These are phyloP conservation scores for Odontomachus brunneus DNA, from an alignment of 1,140 invertebrate genomes.

Conservation along the genomic window DNA sequence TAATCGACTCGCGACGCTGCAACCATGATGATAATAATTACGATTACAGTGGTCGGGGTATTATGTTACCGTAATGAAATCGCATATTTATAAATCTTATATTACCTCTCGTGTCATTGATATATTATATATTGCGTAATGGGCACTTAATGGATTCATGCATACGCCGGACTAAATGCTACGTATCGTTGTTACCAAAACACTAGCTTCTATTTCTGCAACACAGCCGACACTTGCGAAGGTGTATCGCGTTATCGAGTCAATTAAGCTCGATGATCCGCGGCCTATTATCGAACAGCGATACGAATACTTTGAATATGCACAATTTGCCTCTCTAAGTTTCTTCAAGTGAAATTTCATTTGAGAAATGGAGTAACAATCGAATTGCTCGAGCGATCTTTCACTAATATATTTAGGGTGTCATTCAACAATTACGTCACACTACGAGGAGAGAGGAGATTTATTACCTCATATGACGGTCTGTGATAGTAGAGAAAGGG, in stretches of 20 bases:
- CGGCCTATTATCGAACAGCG: neutral
- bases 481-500: too few species aligned
- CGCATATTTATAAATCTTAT: constrained; percentile 48
- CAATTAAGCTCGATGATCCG: neutral
- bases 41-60: constrained; percentile 3
- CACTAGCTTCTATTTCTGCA: neutral
- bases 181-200: neutral
- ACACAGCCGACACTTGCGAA: neutral
- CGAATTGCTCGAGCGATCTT: too few species aligned
- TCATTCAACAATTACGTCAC: too few species aligned
- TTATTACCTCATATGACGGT: too few species aligned
- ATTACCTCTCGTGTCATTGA: constrained; percentile 2
- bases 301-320: neutral
- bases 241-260: constrained; percentile 14
- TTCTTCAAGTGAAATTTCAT: too few species aligned
- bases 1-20: constrained; percentile 45
- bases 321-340: too few species aligned
- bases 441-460: too few species aligned
- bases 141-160: constrained; percentile 27
- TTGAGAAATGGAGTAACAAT: too few species aligned
- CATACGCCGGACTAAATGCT: neutral
- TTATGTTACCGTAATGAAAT: constrained; percentile 46
- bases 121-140: constrained; percentile 43
- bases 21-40: constrained; percentile 11
- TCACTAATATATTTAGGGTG: too few species aligned